phyloP scores from a whole-genome alignment of 2,888 invertebrate species.

The Pogonocherus hispidulus region DNA sequence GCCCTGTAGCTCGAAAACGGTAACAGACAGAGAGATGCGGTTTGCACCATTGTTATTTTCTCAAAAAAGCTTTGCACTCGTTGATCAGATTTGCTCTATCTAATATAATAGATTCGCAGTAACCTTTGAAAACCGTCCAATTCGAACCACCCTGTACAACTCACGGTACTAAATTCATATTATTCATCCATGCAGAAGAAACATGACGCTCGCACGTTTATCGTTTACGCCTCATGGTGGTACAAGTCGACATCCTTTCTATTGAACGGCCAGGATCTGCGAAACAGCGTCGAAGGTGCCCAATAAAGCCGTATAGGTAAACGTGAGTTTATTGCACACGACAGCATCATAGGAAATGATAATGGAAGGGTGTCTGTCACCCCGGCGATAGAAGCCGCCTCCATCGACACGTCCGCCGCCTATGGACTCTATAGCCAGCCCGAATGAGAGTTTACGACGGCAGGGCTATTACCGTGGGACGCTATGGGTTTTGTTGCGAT shows the following conservation, averaged over 20 bases:
- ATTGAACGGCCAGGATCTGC: conserved; percentile 16
- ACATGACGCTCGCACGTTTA: neutral
- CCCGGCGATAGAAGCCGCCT: conserved; percentile 33
- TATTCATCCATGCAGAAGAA: too few relatives aligned
- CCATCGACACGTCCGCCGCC: conserved; percentile 64
- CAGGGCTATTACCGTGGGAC: conserved; percentile 62
- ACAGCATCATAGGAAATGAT: conserved; percentile 44
- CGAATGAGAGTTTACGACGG: conserved; percentile 68
- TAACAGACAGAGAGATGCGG: too few relatives aligned
- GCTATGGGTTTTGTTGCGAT: conserved; percentile 62
- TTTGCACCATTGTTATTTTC: too few relatives aligned
- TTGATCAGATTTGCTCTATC: too few relatives aligned
- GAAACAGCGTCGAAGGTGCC: conserved; percentile 17
- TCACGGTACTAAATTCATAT: too few relatives aligned
- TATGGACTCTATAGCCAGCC: conserved; percentile 66
- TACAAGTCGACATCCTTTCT: conserved; percentile 22
- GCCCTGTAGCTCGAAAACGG: too few relatives aligned
- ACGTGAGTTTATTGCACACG: conserved; percentile 46
- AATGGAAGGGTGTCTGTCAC: conserved; percentile 48
- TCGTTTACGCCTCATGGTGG: conserved; percentile 15
- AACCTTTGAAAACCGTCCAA: too few relatives aligned
- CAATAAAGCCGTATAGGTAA: conserved; percentile 40
- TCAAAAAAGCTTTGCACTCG: too few relatives aligned
- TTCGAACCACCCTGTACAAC: too few relatives aligned
- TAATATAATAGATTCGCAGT: too few relatives aligned